Base-by-base conservation (phyloP, 2,113 vertebrate genomes). In the Nyctibius bracteatus region DNA sequence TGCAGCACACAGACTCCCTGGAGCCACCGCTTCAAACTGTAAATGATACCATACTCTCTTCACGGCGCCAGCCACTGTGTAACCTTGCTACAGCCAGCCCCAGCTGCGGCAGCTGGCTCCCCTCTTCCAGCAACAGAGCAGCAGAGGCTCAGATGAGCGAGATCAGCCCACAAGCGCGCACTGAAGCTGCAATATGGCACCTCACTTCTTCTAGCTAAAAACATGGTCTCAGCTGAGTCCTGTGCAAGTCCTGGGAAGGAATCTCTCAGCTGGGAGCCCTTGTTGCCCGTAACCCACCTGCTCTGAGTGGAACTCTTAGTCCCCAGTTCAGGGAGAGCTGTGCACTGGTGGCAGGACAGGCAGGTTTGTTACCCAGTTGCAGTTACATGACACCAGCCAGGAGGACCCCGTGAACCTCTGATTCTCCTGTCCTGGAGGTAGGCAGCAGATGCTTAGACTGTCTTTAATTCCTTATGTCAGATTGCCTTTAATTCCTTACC, bases 1-100 rank as follows among this genome's bases (percentile, higher is more conserved):
- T 65, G 83, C 68, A 91, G 87, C 47, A 65, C 70, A 91, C 59
- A 97, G 95, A 96, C 95, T 93, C 86, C 61, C 90, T 84, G 96
- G 96, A 94, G 92, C 88, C 95, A 63, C 44, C 65, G 73, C 65
- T 79, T 89, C 90, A 67, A 57, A 17, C 57, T 72, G 93, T 95
- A 97, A 97, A 77, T 54, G 94, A 96, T 91, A 95, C 58, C 2
- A 0, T 67, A 20, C 41, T 33, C 67, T 59, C 70, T 35, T 39
- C 37, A 30, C 0, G 95, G 96, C 92, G 94, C 95, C 96, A 97
- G 95, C 46, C 63, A 44, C 79, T 9, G n/a, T 9, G 59, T 88
- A 83, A 88, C 90, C 80, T 80, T 59, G 88, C 85, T 59, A 41
- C 0, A 5, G 70, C 41, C 8, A 7, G 77, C 11, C 51, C 70